Conservation (phyloP, 2,888 invertebrate species). For the Rhingia rostrata region DNA sequence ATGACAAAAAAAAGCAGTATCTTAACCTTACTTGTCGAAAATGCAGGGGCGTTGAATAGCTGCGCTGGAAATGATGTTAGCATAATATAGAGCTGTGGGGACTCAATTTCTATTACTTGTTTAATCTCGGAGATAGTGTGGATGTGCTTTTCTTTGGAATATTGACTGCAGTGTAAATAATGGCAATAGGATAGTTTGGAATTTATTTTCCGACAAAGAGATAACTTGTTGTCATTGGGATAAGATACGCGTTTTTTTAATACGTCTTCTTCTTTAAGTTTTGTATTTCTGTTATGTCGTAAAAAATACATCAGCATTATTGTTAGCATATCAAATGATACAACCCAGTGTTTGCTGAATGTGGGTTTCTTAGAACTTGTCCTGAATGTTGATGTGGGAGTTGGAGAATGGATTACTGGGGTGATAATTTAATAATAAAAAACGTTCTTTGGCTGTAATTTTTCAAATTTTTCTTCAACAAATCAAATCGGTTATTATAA, state of each 20-base stretch:
- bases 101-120: slow-evolving; percentile 12
- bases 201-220: neutral
- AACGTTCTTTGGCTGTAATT: too few species aligned
- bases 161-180: slow-evolving; percentile 13
- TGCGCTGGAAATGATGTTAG: slow-evolving; percentile 4
- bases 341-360: too few species aligned
- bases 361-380: too few species aligned
- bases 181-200: slow-evolving; percentile 12
- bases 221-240: slow-evolving; percentile 27
- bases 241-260: slow-evolving; percentile 36
- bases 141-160: neutral
- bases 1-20: slow-evolving; percentile 3
- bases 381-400: too few species aligned
- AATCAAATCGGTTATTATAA: too few species aligned
- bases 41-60: slow-evolving; percentile 50
- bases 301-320: too few species aligned
- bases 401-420: too few species aligned
- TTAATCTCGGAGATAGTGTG: slow-evolving; percentile 7
- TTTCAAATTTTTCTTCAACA: too few species aligned
- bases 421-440: too few species aligned
- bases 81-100: neutral
- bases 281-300: too few species aligned
- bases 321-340: too few species aligned
- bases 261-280: neutral
- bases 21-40: neutral